phyloP scores from a whole-genome alignment of 2,113 vertebrate species.

The Ciconia maguari region DNA sequence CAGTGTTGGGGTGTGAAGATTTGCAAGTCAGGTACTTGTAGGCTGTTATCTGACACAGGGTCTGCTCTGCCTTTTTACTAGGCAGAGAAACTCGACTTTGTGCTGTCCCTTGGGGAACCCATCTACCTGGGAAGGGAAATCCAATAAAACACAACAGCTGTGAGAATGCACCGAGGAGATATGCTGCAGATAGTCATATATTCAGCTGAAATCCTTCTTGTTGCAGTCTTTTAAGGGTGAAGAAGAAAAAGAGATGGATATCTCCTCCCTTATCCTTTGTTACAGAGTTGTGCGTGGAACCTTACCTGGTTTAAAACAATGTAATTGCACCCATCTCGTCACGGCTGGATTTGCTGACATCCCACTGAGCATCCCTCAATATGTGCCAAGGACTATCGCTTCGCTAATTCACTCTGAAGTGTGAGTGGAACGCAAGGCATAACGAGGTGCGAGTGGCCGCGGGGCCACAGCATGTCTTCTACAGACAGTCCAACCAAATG shows the following conservation, averaged over 20 bases:
- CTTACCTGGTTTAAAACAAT: not conserved
- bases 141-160: not conserved
- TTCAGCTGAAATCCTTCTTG: not conserved
- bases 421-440: fast-evolving
- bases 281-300: not conserved
- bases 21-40: not conserved
- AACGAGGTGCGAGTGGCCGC: not conserved
- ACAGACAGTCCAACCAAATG: not conserved
- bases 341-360: not conserved
- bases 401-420: not conserved
- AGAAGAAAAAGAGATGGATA: not conserved
- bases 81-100: not conserved
- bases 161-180: not conserved
- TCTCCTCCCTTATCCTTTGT: not conserved
- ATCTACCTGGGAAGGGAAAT: not conserved
- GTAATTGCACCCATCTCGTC: not conserved
- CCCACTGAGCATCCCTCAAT: not conserved
- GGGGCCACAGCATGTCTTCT: not conserved
- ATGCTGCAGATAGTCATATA: not conserved
- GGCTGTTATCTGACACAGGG: not conserved
- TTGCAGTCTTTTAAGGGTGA: not conserved
- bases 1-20: fast-evolving
- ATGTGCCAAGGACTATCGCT: too few species aligned
- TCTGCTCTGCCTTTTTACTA: not conserved
- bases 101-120: not conserved